Base-by-base conservation (phyloP, 1,140 invertebrate species). In the Aleiodes sp. region DNA sequence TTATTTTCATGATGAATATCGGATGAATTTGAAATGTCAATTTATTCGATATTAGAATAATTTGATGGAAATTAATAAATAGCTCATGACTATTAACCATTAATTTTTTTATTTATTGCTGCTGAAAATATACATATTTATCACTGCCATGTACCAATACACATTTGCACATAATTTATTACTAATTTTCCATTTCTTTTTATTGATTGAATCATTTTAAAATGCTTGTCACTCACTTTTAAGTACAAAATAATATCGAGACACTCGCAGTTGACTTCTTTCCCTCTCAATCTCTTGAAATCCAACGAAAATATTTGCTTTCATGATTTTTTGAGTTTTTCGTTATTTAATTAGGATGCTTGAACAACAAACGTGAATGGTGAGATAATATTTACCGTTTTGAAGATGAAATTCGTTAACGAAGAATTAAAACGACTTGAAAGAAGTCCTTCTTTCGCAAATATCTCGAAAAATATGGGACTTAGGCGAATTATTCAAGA, bases 101-200 rank as follows among this genome's bases (percentile, higher is more conserved):
- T 68, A 71, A 35, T 69, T 70, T 21, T 65, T 33, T n/a, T n/a
- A n/a, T 76, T 76, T 74, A 76, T 76, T 74, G 68, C 70, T 71
- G 60, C 65, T 61, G 63, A 73, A 73, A 75, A 73, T 71, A 73
- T 75, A 75, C 74, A 73, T 63, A 75, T 73, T 59, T 61, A 68
- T 68, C 59, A 57, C 33, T 43, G 41, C 43, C 41, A 52, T 65
- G 19, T 31, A 65, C n/a, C 39, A 65, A 26, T 19, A 46, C 26
- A 35, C 33, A 61, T 19, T 21, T 61, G 31, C 31, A 61, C 46
- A 16, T 52, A 52, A 24, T 24, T 52, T 16, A 52, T 52, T 9
- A 21, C 16, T 16, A 52, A 24, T 16, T 52, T 24, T 52, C 26
- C 16, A 52, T 24, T 21, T 21, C 16, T 16, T 8, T 21, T 4